phyloP scores from a whole-genome alignment of 2,888 invertebrate genomes.

The Scaptodrosophila latifasciaeformis region DNA sequence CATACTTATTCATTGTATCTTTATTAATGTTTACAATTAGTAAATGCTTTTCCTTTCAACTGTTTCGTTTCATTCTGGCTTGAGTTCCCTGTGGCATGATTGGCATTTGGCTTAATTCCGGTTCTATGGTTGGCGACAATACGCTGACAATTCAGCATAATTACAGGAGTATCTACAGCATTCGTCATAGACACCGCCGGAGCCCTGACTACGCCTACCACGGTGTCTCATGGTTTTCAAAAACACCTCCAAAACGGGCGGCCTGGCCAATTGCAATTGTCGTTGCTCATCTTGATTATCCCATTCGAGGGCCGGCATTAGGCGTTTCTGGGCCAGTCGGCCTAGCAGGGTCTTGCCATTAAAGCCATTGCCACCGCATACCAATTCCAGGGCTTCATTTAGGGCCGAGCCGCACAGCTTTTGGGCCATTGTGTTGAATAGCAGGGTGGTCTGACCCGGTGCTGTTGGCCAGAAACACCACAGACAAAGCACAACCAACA shows the following conservation, averaged over 20 bases:
- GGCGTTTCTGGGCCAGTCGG: neutral
- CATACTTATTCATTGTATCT: no score
- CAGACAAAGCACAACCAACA: conserved; percentile 14
- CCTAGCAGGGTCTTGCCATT: conserved; percentile 37
- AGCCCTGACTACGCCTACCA: conserved; percentile 31
- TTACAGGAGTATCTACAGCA: conserved; percentile 57
- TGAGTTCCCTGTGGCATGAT: no score
- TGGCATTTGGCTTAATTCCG: no score
- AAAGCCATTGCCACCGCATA: conserved; percentile 53
- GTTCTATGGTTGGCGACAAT: conserved; percentile 42
- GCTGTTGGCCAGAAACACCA: conserved; percentile 7
- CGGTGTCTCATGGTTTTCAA: conserved; percentile 47
- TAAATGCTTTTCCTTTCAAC: no score
- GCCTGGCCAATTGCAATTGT: no score
- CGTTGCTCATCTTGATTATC: no score
- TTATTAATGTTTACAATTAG: no score
- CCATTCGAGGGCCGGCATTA: neutral
- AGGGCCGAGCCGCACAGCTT: conserved; percentile 54
- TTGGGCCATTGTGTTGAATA: conserved; percentile 41
- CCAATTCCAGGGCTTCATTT: conserved; percentile 44
- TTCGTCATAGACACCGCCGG: conserved; percentile 52
- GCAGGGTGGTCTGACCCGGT: conserved; percentile 13
- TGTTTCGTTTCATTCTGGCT: no score
- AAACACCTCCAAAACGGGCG: no score
- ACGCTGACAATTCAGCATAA: conserved; percentile 48